Percentiles rank a stretch among this genome's conserved stretches.
Conservation (phyloP, 2,797 vertebrate species). For the Sparidentex hasta region DNA sequence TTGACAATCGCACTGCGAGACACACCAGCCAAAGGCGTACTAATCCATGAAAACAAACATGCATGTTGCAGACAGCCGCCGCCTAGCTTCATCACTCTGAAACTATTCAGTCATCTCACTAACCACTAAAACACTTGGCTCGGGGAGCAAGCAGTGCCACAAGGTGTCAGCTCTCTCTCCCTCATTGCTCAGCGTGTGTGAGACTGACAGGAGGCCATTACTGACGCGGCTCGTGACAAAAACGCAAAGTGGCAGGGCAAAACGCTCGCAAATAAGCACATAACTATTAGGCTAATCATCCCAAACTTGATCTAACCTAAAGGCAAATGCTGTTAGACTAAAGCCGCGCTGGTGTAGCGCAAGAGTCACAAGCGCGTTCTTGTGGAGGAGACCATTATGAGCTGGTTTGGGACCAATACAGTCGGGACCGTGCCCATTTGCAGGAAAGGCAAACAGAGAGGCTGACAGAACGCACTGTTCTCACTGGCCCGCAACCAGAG, state of each 20-base stretch:
- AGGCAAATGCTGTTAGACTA: slow-evolving; percentile 47
- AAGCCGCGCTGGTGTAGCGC: slow-evolving; percentile 46
- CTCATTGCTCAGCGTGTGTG: slow-evolving; percentile 23
- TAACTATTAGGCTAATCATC: slow-evolving; percentile 41
- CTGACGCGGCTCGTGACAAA: slow-evolving; percentile 36
- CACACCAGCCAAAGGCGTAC: slow-evolving; percentile 62
- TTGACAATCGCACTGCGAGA: slow-evolving; percentile 74
- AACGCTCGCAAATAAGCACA: slow-evolving; percentile 39
- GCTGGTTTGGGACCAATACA: slow-evolving; percentile 51
- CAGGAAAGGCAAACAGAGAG: slow-evolving; percentile 74
- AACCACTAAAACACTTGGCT: slow-evolving; percentile 52
- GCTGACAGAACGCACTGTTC: slow-evolving; percentile 75
- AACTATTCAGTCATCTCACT: slow-evolving; percentile 73
- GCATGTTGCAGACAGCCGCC: slow-evolving; percentile 73
- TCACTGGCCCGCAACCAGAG: slow-evolving; percentile 71
- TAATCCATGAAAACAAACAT: slow-evolving; percentile 82
- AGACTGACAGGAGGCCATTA: slow-evolving; percentile 54
- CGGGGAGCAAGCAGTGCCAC: slow-evolving; percentile 55
- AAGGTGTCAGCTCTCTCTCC: slow-evolving; percentile 54
- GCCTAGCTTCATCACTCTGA: slow-evolving; percentile 75
- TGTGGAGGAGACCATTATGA: slow-evolving; percentile 64
- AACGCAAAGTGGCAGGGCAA: slow-evolving; percentile 53
- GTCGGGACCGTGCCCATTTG: slow-evolving; percentile 56
- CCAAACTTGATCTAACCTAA: slow-evolving; percentile 22
- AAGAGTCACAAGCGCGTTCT: slow-evolving; percentile 55